Base-by-base conservation (phyloP, 2,113 vertebrate genomes). In the Apodemus speciosus region DNA sequence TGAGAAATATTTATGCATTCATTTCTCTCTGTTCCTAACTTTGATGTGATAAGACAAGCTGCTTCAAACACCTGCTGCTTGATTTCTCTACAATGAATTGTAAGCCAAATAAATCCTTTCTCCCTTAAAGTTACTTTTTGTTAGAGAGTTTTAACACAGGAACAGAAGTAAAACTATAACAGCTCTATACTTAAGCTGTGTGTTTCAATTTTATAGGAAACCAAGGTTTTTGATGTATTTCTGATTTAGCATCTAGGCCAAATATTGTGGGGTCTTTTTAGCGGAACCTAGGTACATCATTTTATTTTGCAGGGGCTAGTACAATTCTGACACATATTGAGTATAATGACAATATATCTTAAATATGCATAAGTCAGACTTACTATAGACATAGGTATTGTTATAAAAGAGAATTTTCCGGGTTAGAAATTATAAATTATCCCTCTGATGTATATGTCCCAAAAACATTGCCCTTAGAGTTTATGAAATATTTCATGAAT, bases 151-250 rank as follows among this genome's bases (percentile, higher is more conserved):
- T 60, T 40, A 30, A 43, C 53, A 40, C n/a, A 83, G n/a, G 38
- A 43, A 30, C 38, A 84, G 58, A 84, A 64, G 64, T 43, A 27
- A 64, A 84, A 64, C 38, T 10, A 62, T 40, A 62, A 62, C 56
- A 64, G 27, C 8, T 90, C 23, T 80, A 15, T 16, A 73, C 23
- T 90, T 80, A 80, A 85, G 72, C 58, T 93, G 79, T 16, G n/a
- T 68, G 68, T 71, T 93, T 92, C 90, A 90, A 72, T 81, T 87
- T 96, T 95, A 56, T 58, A 85, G n/a, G 43, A 91, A 68, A 69
- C 69, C 51, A 60, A 23, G 68, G 20, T n/a, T 93, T 96, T 75
- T 95, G 6, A 92, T 84, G 43, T 84, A 32, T 21, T 72, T 91
- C 53, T 90, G 40, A 81, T 92, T 77, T 92, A 92, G 35, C 27